Conservation (phyloP, 2,113 vertebrate species). For the Apus apus region DNA sequence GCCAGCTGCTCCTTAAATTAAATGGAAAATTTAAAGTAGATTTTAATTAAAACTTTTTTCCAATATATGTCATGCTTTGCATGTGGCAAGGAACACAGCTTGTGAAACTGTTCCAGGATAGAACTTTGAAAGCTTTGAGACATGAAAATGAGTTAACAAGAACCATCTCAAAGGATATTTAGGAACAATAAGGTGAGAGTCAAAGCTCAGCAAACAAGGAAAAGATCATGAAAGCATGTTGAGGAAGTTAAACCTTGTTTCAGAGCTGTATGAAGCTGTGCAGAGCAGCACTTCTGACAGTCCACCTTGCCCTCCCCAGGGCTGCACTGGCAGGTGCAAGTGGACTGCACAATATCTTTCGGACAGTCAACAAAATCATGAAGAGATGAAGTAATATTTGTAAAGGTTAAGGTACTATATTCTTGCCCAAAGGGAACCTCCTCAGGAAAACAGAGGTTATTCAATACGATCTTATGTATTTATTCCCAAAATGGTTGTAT, state of each 20-base stretch:
- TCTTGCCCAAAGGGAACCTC: not conserved
- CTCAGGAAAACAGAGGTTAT: not conserved
- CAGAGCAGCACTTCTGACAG: not conserved
- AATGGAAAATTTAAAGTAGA: not conserved
- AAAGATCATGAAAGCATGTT: not conserved
- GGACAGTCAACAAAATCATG: not conserved
- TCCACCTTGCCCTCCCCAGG: not conserved
- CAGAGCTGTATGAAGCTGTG: not conserved
- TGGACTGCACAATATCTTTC: not conserved
- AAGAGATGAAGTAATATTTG: not conserved
- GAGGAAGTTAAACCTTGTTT: not conserved
- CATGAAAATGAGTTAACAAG: not conserved
- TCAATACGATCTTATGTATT: not conserved
- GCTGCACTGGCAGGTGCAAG: not conserved
- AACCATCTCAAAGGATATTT: not conserved
- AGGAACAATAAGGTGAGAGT: not conserved
- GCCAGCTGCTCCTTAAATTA: conserved; percentile 4
- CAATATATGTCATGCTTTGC: not conserved
- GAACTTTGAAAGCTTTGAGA: not conserved
- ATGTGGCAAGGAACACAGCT: not conserved
- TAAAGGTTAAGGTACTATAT: not conserved
- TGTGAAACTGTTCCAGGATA: not conserved
- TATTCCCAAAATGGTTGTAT: not conserved
- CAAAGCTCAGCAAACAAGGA: not conserved
- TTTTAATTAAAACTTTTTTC: conserved; percentile 46